Evolutionary conservation across 2,113 vertebrate genomes (phyloP), one percentile per base, ranked within the genome.

Genomic region (Hepsetus odoe): DNA sequence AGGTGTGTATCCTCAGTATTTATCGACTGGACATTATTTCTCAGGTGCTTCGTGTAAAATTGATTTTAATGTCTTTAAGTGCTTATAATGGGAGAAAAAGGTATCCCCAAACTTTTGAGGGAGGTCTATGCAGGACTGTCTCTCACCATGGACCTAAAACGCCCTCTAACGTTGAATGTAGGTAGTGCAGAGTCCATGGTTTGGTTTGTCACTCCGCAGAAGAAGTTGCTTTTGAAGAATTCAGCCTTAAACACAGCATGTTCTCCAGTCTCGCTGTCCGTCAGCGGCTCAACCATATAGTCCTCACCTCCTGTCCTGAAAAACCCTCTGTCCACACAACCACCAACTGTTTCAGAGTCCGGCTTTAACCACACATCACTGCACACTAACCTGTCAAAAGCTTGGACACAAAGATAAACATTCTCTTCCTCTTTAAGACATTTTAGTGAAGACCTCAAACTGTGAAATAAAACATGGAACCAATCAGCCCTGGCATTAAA

Each of bases 201-300:
- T 14, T 11, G 11, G 20, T 35, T 42, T 4, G 40, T 46, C 26
- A 46, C 72, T 12, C 72, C 55, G 44, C 72, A 61, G 38, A 9
- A 16, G 38, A 42, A 46, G 16, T 40, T n/a, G 55, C 11, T 28
- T 22, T 14, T 58, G n/a, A 74, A 56, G 0, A 81, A 73, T 2
- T 83, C 69, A 3, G 88, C 62, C 0, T 76, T 77, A 0, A 18
- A 79, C 58, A 92, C 84, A 0, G 82, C 85, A 2, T 93, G 92
- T 14, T 92, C 88, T 0, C 88, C 91, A n/a, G 87, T 79, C 16
- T 89, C 88, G 0, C 64, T 70, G 2, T 72, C 85, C 1, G 88
- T 73, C 66, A 93, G 76, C 0, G 91, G 92, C 80, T 92, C 87
- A 0, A 92, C 90, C 82, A 92, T 74, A 70, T 91, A 93, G 49